These are phyloP conservation scores for Porites australiensis DNA, from an alignment of 64 coral and sea anemone species.

Conservation along the genomic window DNA sequence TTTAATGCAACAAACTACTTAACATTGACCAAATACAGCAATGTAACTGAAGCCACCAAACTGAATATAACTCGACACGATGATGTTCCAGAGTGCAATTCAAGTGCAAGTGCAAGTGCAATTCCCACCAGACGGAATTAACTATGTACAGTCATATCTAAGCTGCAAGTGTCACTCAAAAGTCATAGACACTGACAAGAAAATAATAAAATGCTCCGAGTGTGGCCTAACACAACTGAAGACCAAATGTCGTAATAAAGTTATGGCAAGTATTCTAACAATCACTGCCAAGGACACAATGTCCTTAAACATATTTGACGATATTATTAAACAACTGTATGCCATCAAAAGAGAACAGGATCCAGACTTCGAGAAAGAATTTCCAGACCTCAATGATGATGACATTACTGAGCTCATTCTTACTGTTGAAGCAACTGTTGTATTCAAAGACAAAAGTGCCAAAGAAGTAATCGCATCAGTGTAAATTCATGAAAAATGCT, in stretches of 20 bases:
- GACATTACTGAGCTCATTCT: slow-evolving; percentile 53
- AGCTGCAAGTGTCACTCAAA: slow-evolving; percentile 78
- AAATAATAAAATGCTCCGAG: slow-evolving; percentile 65
- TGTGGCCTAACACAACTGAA: slow-evolving; percentile 73
- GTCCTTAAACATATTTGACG: slow-evolving; percentile 60
- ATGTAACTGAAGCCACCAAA: slow-evolving; percentile 42
- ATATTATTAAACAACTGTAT: slow-evolving; percentile 59
- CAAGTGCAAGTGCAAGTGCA: too few species aligned
- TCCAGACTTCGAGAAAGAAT: slow-evolving; percentile 19
- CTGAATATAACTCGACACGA: slow-evolving; percentile 37
- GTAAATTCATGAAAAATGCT: slow-evolving; percentile 14
- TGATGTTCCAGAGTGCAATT: slow-evolving; percentile 73
- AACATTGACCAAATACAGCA: slow-evolving; percentile 62
- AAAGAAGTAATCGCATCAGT: slow-evolving; percentile 42
- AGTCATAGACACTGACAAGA: slow-evolving; percentile 57
- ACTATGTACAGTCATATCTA: slow-evolving; percentile 54
- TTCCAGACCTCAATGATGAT: slow-evolving; percentile 60
- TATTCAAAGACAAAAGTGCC: slow-evolving; percentile 57
- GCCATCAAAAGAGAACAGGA: slow-evolving; percentile 55
- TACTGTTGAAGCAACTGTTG: slow-evolving; percentile 67
- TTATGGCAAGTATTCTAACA: slow-evolving; percentile 62
- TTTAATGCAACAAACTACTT: slow-evolving; percentile 52
- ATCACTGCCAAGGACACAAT: slow-evolving; percentile 50
- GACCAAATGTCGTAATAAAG: slow-evolving; percentile 49
- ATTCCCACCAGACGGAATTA: slow-evolving; percentile 76